Evolutionary conservation across 2,113 vertebrate species (phyloP).

Genomic region (Xenus cinereus): DNA sequence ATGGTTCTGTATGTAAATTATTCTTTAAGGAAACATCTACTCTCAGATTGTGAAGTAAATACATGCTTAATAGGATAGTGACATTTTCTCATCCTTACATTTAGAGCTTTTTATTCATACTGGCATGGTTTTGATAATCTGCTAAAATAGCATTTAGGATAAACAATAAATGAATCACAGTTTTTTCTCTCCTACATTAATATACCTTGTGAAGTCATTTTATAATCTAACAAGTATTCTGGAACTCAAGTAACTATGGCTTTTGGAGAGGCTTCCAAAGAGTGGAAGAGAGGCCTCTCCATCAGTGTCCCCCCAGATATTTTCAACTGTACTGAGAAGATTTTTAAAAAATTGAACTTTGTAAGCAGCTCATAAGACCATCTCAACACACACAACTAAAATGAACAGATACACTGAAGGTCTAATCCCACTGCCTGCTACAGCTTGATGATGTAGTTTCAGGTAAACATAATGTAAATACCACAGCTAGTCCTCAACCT

Average conservation of each 20-base stretch:
- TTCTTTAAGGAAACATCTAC: not conserved
- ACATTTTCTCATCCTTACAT: not conserved
- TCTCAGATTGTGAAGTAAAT: not conserved
- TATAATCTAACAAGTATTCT: not conserved
- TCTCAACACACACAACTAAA: not conserved
- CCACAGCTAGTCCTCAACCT: not conserved
- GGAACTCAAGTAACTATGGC: not conserved
- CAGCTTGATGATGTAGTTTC: not conserved
- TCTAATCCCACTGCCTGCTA: not conserved
- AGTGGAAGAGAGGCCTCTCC: not conserved
- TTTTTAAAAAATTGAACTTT: not conserved
- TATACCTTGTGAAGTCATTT: not conserved
- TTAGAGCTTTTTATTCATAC: constrained; percentile 11
- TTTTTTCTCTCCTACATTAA: not conserved
- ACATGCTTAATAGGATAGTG: not conserved
- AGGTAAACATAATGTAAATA: not conserved
- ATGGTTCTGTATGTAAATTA: not conserved
- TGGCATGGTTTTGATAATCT: not conserved
- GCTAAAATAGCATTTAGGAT: not conserved
- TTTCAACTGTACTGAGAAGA: not conserved
- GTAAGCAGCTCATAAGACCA: not conserved
- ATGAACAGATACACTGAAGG: not conserved
- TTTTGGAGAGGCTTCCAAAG: not conserved
- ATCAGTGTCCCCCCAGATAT: not conserved
- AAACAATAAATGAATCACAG: not conserved